Evolutionary conservation across 2,113 vertebrate genomes (phyloP).

Genomic region (Pteropus alecto): DNA sequence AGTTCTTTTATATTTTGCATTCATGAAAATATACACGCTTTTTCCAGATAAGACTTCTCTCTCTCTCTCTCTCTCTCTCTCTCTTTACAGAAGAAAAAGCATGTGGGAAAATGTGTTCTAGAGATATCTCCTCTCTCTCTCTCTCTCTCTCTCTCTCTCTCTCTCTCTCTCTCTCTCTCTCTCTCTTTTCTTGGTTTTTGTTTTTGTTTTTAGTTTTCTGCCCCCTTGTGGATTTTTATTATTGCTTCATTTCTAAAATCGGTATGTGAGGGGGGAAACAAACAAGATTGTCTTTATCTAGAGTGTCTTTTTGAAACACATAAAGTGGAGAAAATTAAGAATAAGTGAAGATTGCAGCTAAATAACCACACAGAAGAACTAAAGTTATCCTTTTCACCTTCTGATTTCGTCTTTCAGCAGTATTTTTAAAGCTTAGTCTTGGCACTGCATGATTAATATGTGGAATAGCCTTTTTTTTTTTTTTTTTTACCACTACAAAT

Average conservation of each 20-base stretch:
- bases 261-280: rapidly evolving
- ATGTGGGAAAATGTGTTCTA: too few species aligned
- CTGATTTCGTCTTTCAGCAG: not conserved
- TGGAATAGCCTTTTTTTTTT: not conserved
- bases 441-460: not conserved
- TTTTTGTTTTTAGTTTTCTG: not conserved
- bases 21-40: not conserved
- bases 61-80: not conserved
- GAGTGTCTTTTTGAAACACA: not conserved
- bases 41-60: not conserved
- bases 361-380: not conserved
- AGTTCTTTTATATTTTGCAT: not conserved
- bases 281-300: not conserved
- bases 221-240: conserved; percentile 2
- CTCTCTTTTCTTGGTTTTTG: not conserved
- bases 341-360: not conserved
- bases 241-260: conserved; percentile 43
- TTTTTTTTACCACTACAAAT: not conserved
- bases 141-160: not conserved
- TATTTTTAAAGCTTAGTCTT: not conserved
- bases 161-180: not conserved
- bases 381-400: not conserved
- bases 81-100: too few species aligned
- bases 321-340: not conserved
- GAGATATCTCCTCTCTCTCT: too few species aligned